Evolutionary conservation across 2,888 invertebrate species (phyloP).

Genomic region (Mythimna vitellina): DNA sequence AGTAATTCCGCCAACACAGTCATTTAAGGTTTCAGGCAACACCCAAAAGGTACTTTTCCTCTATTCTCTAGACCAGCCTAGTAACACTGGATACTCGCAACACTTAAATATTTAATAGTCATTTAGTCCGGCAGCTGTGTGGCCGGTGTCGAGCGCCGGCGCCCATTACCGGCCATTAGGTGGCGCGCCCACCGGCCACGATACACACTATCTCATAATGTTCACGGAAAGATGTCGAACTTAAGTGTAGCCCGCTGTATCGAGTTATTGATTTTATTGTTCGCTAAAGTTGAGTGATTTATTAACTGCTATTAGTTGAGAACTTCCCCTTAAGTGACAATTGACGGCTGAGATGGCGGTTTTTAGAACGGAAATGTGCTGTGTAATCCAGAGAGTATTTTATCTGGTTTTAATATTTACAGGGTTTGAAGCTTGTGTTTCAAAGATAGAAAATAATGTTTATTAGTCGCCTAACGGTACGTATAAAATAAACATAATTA

Average conservation of each 20-base stretch:
- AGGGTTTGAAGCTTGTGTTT: too few relatives aligned
- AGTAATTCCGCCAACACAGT: neutral
- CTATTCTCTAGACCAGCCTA: neutral
- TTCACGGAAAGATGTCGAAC: constrained; percentile 9
- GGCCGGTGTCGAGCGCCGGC: constrained; percentile 7
- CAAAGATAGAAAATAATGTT: too few relatives aligned
- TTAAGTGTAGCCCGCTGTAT: constrained; percentile 5
- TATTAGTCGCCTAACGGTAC: too few relatives aligned
- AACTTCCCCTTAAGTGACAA: neutral
- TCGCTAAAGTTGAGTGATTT: constrained; percentile 14
- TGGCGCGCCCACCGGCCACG: constrained; percentile 1
- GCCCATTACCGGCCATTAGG: neutral
- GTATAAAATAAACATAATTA: too few relatives aligned
- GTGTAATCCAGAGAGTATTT: neutral
- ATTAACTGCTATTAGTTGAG: constrained; percentile 17
- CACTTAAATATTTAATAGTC: constrained; percentile 48
- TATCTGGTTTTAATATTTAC: neutral
- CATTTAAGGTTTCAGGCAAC: neutral
- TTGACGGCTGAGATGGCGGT: neutral
- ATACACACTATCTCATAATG: constrained; percentile 29
- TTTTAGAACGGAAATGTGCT: neutral
- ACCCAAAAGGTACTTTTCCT: neutral
- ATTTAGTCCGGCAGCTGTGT: constrained; percentile 28
- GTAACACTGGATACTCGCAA: neutral
- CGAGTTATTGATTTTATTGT: constrained; percentile 19